Conservation (phyloP, 2,113 vertebrate genomes). For the Zapornia atra region DNA sequence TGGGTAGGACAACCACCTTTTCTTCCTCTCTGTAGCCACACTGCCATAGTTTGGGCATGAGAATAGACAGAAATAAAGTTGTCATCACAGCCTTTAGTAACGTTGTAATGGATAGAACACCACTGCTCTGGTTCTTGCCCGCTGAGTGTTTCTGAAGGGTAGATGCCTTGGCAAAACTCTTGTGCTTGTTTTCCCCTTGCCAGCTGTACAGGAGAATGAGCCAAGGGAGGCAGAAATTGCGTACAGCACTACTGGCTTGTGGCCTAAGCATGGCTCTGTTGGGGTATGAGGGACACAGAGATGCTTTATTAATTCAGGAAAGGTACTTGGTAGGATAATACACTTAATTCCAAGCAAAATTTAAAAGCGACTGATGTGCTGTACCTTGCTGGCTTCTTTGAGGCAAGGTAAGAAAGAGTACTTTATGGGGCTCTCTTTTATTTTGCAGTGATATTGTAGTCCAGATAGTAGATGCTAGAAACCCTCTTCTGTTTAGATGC, state of each 20-base stretch:
- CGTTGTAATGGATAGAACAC: background rate
- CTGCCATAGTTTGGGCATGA: background rate
- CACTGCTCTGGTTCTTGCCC: background rate
- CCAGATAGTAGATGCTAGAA: conserved; percentile 96
- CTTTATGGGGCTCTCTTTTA: background rate
- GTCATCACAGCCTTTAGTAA: background rate
- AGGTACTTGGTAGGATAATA: background rate
- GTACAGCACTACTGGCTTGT: background rate
- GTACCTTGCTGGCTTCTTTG: background rate
- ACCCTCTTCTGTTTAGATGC: conserved; percentile 93
- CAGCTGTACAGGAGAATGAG: background rate
- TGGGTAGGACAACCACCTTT: background rate
- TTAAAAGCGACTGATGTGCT: background rate
- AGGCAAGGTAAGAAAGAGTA: background rate
- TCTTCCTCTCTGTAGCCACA: background rate
- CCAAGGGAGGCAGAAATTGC: background rate
- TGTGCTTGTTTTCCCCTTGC: background rate
- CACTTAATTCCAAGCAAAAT: background rate
- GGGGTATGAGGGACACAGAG: background rate
- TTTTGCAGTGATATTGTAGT: conserved; percentile 89
- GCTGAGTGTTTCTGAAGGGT: background rate
- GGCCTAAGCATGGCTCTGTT: background rate
- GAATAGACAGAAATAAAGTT: background rate
- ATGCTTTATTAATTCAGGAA: background rate
- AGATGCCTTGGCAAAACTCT: background rate